Percentiles rank a stretch among this genome's conserved stretches.
Evolutionary conservation across 2,113 vertebrate genomes (phyloP).

Genomic region (Podarcis muralis): DNA sequence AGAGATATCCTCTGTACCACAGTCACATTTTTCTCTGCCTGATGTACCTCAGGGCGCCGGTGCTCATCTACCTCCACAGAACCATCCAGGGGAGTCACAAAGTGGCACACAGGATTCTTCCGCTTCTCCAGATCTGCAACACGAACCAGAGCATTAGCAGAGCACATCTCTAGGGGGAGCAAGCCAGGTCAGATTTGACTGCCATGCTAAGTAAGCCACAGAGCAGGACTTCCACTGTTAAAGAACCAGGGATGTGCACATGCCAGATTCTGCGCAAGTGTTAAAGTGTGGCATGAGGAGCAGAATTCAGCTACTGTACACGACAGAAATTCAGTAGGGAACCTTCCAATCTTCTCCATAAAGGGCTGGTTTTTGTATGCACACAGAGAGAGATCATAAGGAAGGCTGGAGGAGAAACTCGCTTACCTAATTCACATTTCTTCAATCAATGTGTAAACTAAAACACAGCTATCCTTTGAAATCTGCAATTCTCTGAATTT

Average conservation of each 20-base stretch:
- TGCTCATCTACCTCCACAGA: conserved; percentile 87
- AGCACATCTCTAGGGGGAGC: neutral
- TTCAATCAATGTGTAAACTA: too few species aligned
- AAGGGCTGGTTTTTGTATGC: too few species aligned
- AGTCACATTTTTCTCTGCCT: neutral
- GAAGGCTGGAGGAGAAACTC: neutral
- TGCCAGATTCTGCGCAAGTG: fast-evolving
- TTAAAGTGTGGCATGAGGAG: neutral
- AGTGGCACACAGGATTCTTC: conserved; percentile 95
- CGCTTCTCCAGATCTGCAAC: conserved; percentile 91
- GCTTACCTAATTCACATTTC: too few species aligned
- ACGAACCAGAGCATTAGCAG: neutral
- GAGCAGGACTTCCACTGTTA: neutral
- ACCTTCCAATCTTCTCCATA: neutral
- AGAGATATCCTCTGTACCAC: neutral
- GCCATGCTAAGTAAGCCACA: neutral
- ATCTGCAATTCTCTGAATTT: too few species aligned
- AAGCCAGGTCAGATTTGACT: neutral
- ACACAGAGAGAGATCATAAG: neutral
- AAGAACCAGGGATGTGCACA: neutral
- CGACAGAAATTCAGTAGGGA: neutral
- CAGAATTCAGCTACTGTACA: neutral
- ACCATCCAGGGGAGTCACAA: conserved; percentile 93
- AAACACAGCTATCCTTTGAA: too few species aligned
- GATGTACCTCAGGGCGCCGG: conserved; percentile 86